Evolutionary conservation across 2,113 vertebrate species (phyloP).

Genomic region (Stegostoma tigrinum): DNA sequence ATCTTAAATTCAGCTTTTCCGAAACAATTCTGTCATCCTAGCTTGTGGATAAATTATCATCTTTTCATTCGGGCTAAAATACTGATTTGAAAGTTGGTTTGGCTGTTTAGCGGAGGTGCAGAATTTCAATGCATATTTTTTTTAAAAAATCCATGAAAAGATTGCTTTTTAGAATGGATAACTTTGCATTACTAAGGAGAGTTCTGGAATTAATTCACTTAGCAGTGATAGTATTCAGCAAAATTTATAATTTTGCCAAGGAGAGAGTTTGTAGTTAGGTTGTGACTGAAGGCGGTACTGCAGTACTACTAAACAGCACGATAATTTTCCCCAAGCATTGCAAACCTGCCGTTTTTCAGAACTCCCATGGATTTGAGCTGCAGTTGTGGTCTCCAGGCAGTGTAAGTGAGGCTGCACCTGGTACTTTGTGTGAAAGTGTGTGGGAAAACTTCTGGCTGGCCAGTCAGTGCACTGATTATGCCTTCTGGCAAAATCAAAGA

Average conservation of each 20-base stretch:
- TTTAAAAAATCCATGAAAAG: background rate
- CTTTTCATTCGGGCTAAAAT: background rate
- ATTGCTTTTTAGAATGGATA: background rate
- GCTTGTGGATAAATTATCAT: background rate
- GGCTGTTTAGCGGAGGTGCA: background rate
- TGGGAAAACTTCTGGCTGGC: background rate
- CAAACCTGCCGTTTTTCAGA: background rate
- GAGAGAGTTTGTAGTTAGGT: background rate
- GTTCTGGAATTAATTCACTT: background rate
- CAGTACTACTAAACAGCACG: background rate
- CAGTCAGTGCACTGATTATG: background rate
- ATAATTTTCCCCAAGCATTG: background rate
- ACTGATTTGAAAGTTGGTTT: background rate
- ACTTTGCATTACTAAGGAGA: background rate
- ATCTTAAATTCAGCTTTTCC: too few relatives aligned
- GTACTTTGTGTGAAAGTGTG: slow-evolving; percentile 17
- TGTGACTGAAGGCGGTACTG: background rate
- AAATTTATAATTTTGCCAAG: background rate
- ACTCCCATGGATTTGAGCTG: background rate
- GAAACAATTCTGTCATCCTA: background rate
- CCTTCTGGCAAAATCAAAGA: slow-evolving; percentile 14
- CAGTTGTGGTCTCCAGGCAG: background rate
- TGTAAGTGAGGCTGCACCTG: background rate
- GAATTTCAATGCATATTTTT: background rate
- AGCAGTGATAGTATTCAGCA: background rate